phyloP scores from a whole-genome alignment of 2,113 vertebrate genomes.

The Pseudorectes ferrugineus region DNA sequence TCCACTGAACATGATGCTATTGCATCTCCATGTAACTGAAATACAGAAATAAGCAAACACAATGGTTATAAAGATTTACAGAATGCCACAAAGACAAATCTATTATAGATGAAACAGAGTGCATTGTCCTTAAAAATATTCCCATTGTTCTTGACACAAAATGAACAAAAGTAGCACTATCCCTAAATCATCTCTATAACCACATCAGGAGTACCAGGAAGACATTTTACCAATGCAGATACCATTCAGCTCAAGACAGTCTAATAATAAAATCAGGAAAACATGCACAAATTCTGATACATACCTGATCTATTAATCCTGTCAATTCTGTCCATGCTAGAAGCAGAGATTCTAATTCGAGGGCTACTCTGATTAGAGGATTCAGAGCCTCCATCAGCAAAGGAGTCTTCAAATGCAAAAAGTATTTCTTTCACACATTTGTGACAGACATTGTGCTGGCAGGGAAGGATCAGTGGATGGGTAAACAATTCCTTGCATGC shows the following conservation, averaged over 20 bases:
- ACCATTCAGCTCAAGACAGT: background rate
- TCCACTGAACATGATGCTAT: background rate
- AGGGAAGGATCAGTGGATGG: constrained; percentile 93
- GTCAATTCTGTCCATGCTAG: constrained; percentile 93
- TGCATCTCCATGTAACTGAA: background rate
- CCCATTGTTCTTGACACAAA: background rate
- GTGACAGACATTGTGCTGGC: constrained; percentile 96
- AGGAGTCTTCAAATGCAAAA: constrained; percentile 84
- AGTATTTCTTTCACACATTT: constrained; percentile 93
- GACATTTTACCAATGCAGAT: background rate
- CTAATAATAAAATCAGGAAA: background rate
- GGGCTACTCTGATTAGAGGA: constrained; percentile 91
- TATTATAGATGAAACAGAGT: background rate
- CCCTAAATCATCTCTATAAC: background rate
- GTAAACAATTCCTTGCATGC: constrained; percentile 96
- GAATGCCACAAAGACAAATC: background rate
- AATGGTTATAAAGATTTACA: background rate
- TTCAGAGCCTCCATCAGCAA: constrained; percentile 87
- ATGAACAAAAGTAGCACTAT: background rate
- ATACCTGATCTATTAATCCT: constrained; percentile 88
- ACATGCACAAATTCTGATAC: background rate
- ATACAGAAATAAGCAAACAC: background rate
- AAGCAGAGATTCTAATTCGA: constrained; percentile 78
- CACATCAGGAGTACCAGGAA: background rate
- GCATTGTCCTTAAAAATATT: background rate